Conservation (phyloP, 1,140 invertebrate species). For the Cotesia glomerata region DNA sequence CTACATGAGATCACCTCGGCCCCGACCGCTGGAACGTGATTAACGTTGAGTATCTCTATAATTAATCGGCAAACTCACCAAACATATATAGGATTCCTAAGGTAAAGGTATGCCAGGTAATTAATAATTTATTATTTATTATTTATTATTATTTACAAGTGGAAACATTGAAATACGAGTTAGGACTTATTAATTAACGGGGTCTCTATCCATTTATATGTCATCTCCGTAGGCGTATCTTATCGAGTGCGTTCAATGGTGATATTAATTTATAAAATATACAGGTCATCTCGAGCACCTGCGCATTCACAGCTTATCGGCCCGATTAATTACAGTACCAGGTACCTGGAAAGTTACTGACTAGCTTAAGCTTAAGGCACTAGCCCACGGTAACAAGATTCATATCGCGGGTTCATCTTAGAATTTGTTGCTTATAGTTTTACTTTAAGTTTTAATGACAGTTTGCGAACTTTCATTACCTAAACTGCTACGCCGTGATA, state of each 20-base stretch:
- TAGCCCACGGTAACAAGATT: constrained; percentile 23
- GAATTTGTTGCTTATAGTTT: constrained; percentile 29
- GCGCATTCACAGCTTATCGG: constrained; percentile 2
- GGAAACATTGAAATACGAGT: too few species aligned
- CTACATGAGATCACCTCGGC: constrained; percentile 24
- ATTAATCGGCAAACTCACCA: constrained; percentile 42
- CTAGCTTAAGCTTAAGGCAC: background rate
- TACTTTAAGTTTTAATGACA: constrained; percentile 47
- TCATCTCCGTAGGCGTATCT: background rate
- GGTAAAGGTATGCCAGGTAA: background rate
- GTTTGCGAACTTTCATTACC: constrained; percentile 37
- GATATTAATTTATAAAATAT: background rate
- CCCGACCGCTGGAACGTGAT: constrained; percentile 38
- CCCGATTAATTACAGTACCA: constrained; percentile 2
- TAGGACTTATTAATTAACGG: too few species aligned
- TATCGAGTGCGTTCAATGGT: background rate
- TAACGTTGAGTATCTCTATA: constrained; percentile 50
- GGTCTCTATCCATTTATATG: background rate
- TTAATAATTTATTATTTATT: background rate
- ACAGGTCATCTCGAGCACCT: constrained; percentile 6
- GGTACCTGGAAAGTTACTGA: background rate
- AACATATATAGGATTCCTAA: background rate
- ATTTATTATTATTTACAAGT: too few species aligned
- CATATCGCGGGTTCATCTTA: constrained; percentile 21
- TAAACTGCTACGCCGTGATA: too few species aligned